Evolutionary conservation across 2,888 invertebrate genomes (phyloP), one percentile per base, ranked within the genome.

Genomic region (Anorthoa munda): DNA sequence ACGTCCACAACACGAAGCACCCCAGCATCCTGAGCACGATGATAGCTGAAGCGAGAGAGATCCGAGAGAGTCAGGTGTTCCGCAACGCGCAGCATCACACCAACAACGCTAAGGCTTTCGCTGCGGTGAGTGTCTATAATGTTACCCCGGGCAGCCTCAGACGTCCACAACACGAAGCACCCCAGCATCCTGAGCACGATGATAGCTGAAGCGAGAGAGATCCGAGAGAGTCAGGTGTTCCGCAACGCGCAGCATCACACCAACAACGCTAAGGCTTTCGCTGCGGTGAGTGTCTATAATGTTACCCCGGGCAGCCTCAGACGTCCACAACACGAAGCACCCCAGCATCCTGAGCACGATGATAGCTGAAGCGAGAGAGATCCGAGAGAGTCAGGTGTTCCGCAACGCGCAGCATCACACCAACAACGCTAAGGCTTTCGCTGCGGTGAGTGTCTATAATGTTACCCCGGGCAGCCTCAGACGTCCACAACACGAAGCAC

Each of bases 41-140:
- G 98, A 99, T 99, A 76, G 98, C 98, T 71, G 99, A 99, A 93
- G 99, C 99, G 74, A 98, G 98, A 91, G 99, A 99, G 95, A 98
- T 99, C 83, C 97, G 99, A 83, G 99, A 99, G 93, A 98, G 97
- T 89, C 98, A 98, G 91, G 97, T 97, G 84, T 97, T 97, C 90
- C 86, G 94, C 48, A 84, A 77, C 96, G 97, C 89, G 77, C 90
- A 89, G 81, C 91, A 96, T 96, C 89, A 85, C 11, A 82, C 96
- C 95, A 84, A 90, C 87, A 91, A 92, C 84, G 92, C 91, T 64
- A 92, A 91, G 89, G 89, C 96, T 0, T 90, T 93, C 84, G 92
- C 87, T 7, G 90, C 90, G 66, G 91, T 39, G n/a, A n/a, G n/a
- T n/a, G n/a, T n/a, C n/a, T n/a, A n/a, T n/a, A n/a, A 39, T 39